These are phyloP conservation scores for Pyrrhia umbra DNA, from an alignment of 2,888 invertebrate genomes.

Conservation along the genomic window DNA sequence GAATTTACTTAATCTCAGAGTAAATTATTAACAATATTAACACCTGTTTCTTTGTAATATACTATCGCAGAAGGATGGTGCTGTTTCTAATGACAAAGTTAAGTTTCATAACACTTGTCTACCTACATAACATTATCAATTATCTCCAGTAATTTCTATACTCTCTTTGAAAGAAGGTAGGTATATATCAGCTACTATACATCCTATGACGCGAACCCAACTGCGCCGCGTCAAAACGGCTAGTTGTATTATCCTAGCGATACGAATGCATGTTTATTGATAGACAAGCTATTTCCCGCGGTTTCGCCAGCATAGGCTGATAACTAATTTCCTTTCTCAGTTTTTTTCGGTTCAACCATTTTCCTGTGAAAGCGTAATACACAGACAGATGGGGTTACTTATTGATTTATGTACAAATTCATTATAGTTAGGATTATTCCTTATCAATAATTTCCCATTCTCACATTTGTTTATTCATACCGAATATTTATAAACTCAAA, in stretches of 20 bases:
- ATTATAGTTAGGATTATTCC: no score
- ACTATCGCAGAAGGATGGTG: not conserved
- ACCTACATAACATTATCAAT: not conserved
- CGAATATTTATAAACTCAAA: not conserved
- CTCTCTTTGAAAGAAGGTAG: not conserved
- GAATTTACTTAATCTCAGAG: no score
- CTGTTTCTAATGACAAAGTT: not conserved
- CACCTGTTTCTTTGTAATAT: not conserved
- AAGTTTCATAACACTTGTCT: not conserved
- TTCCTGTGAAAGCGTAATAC: no score
- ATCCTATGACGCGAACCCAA: not conserved
- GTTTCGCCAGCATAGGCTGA: no score
- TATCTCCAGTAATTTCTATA: not conserved
- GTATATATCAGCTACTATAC: no score
- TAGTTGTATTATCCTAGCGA: not conserved
- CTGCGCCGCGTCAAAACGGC: not conserved
- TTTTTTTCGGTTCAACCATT: no score
- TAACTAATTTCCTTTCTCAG: no score
- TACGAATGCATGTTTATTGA: not conserved
- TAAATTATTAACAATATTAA: not conserved
- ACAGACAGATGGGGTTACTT: no score
- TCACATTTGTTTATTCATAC: no score
- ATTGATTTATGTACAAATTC: no score
- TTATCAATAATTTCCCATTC: no score
- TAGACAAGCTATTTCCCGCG: no score